Evolutionary conservation across 2,888 invertebrate genomes (phyloP).

Genomic region (Gymnoscelis rufifasciata): DNA sequence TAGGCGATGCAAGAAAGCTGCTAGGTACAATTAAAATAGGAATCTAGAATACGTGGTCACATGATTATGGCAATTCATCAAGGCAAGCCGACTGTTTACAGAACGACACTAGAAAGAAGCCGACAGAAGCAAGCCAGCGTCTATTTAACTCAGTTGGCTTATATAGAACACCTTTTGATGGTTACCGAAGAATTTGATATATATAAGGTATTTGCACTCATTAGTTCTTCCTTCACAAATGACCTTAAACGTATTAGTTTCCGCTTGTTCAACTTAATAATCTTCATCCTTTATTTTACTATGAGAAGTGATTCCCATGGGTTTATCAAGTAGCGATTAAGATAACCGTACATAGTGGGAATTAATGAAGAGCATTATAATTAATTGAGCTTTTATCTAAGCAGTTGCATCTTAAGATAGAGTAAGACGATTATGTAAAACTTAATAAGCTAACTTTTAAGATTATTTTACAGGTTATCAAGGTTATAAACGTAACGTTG

Average conservation of each 20-base stretch:
- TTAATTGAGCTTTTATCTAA: slow-evolving; percentile 19
- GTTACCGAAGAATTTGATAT: slow-evolving; percentile 20
- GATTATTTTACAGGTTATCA: slow-evolving; percentile 10
- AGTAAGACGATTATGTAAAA: slow-evolving; percentile 12
- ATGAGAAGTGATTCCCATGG: slow-evolving; percentile 17
- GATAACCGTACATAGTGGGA: slow-evolving; percentile 14
- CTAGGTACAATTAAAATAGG: slow-evolving; percentile 53
- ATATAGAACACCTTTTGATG: slow-evolving; percentile 25
- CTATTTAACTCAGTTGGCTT: slow-evolving; percentile 3
- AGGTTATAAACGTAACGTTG: background rate
- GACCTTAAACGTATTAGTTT: slow-evolving; percentile 15
- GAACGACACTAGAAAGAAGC: slow-evolving; percentile 20
- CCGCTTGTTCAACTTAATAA: slow-evolving; percentile 22
- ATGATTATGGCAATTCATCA: slow-evolving; percentile 59
- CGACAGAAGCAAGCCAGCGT: slow-evolving; percentile 5
- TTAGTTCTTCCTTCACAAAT: slow-evolving; percentile 23
- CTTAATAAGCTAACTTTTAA: slow-evolving; percentile 8
- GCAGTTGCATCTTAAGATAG: slow-evolving; percentile 18
- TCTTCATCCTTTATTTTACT: slow-evolving; percentile 12
- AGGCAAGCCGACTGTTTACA: slow-evolving; percentile 39
- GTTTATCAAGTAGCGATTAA: slow-evolving; percentile 18
- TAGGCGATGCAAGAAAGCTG: slow-evolving; percentile 49
- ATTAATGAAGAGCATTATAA: slow-evolving; percentile 21
- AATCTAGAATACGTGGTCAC: slow-evolving; percentile 62
- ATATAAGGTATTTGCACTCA: slow-evolving; percentile 18